Evolutionary conservation across 2,888 invertebrate genomes (phyloP), one percentile per base, ranked within the genome.

Genomic region (Crepidodera aurea): DNA sequence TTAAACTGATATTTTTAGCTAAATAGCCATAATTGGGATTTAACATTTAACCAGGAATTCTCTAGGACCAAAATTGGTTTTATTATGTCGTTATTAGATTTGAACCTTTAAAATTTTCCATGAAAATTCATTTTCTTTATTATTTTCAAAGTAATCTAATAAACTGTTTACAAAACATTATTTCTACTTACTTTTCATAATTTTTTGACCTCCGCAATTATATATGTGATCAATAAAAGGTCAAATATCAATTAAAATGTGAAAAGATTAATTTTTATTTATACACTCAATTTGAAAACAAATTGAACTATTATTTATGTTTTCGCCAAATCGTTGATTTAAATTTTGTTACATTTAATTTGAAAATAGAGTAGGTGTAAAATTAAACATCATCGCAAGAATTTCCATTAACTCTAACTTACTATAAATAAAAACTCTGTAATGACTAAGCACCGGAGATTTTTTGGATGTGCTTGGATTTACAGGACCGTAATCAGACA

Each of bases 231-330:
- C 18, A 42, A 15, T 6, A 15, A 29, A 48, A 48, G 13, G 16
- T 48, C 48, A 29, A 19, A 48, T 48, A 29, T 29, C 15, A 29
- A 44, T 22, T 44, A 1, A 48, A 48, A 48, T 15, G 12, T 2
- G 15, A 27, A 27, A 48, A 48, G 29, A 48, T 48, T 48, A 48
- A 48, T 48, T 48, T 48, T 10, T 48, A 48, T 48, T 48, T 48
- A 29, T 48, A 29, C 48, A 48, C 27, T n/a, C 48, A 29, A 48
- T 48, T 48, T 48, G 16, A 48, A 48, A 48, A 48, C 48, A 48
- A 48, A 48, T 27, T 15, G 27, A 27, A 48, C 15, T 13, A 27
- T 48, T 48, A 48, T 48, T 27, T 27, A 29, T 29, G 15, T 29
- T 48, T 48, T 48, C 48, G 27, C 8, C 27, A 6, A 29, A 27